Conservation (phyloP, 2,888 invertebrate genomes). For the Perizoma flavofasciatum region DNA sequence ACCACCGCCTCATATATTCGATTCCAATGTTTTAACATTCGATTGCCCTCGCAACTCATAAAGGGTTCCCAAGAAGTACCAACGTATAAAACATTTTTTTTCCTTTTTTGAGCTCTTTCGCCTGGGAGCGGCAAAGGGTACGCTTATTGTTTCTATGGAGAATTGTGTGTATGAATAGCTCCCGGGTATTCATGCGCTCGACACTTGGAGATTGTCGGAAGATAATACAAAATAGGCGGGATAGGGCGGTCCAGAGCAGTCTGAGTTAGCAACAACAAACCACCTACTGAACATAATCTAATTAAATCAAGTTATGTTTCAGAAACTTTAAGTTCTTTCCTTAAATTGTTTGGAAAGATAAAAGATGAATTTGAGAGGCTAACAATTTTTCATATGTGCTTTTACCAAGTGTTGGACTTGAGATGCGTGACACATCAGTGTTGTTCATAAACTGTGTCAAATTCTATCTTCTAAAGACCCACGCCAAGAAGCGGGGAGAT, state of each 20-base stretch:
- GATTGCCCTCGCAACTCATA: conserved; percentile 77
- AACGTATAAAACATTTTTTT: conserved; percentile 70
- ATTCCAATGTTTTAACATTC: conserved; percentile 82
- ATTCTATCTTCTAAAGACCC: conserved; percentile 34
- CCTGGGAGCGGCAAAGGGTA: conserved; percentile 74
- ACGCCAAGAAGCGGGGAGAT: conserved; percentile 11
- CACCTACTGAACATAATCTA: conserved; percentile 58
- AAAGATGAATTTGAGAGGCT: neutral
- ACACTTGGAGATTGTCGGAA: conserved; percentile 73
- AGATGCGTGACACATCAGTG: neutral
- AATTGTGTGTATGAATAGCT: conserved; percentile 78
- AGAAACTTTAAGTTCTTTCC: neutral
- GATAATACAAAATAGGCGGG: conserved; percentile 74
- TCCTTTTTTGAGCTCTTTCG: conserved; percentile 70
- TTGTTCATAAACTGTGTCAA: conserved; percentile 13
- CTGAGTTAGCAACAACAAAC: conserved; percentile 70
- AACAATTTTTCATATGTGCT: neutral
- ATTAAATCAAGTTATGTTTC: conserved; percentile 12
- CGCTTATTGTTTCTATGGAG: conserved; percentile 78
- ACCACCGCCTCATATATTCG: conserved; percentile 66
- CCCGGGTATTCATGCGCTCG: conserved; percentile 68
- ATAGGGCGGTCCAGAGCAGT: conserved; percentile 66
- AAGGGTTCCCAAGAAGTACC: conserved; percentile 78
- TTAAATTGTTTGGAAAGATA: conserved; percentile 1
- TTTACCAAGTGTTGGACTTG: neutral